Base-by-base conservation (phyloP, 2,797 vertebrate species). In the Brachyrhaphis roseni region DNA sequence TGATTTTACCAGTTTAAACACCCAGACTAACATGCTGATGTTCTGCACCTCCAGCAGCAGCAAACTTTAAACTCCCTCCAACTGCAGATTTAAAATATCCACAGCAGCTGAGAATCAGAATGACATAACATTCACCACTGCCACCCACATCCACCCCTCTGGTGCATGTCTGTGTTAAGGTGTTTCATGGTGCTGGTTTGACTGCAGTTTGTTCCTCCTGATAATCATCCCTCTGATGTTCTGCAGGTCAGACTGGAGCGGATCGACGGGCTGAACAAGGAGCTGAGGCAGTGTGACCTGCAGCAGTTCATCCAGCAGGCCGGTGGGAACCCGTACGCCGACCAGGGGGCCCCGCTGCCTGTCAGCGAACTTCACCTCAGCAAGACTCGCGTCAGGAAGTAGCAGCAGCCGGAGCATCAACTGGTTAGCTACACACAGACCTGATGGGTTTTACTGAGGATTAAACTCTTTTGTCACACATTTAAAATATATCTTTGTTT, bases 291-390 rank as follows among this genome's bases (percentile, higher is more conserved):
- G 87, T 97, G 97, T 78, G 97, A 98, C 89, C 94, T 98, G 88
- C 97, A 98, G 92, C 97, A 97, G 88, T 98, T 98, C 92, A 98
- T 98, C 91, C 96, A 95, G 91, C 97, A 97, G 94, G 95, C 97
- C 0, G 96, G 97, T 47, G 90, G 49, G 3, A 8, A 77, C 88
- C 41, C 88, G 64, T 87, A 89, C 68, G 68, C 80, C 49, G 94
- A 92, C 78, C 88, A 88, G 62, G 80, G 49, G 0, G 39, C n/a
- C 79, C 18, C 34, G 0, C 80, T 13, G 4, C 34, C 59, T 0
- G 4, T 13, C 68, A 5, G 57, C 0, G 66, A 83, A 0, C 11
- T 70, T 16, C 88, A 81, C 74, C 90, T 93, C 75, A 81, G 64
- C 2, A 90, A 28, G 1, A 82, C 92, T 1, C 83, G 80, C 1